Base-by-base conservation (phyloP, 1,140 invertebrate genomes). In the Drosophila nebulosa region DNA sequence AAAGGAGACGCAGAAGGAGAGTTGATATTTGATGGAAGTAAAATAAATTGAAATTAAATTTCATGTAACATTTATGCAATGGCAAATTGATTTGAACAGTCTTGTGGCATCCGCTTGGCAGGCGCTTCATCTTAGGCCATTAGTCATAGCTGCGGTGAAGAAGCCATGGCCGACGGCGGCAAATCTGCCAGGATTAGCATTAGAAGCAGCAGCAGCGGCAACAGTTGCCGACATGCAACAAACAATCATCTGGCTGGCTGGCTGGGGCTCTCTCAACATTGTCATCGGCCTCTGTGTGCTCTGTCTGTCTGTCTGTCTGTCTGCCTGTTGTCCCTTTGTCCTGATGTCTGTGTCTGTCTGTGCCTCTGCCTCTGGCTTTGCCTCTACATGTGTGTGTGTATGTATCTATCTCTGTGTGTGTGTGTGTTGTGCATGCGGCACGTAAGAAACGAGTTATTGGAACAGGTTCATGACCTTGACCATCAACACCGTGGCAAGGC, bases 391-490 rank as follows among this genome's bases (percentile, higher is more conserved):
- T 70, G 24, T 62, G 53, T 68, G 14, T 67, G 30, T 67, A 24
- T 63, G 32, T 76, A 4, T 24, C 24, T 24, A 24, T 24, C 24
- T 24, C 50, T 62, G 26, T 71, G 30, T 76, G 65, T 59, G 59
- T 72, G 32, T 62, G 60, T 53, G 51, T 55, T 21, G 62, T 61
- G 63, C 36, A 27, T 30, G 75, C 61, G 74, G 83, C 83, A 88
- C 78, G 79, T 85, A 89, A 89, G 80, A 81, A 89, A 89, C 85
- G 72, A 89, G 85, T 89, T 89, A 85, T 85, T 81, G 85, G 78
- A 90, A 90, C 86, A 90, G 86, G 86, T 90, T 90, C 86, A 90
- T 90, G 86, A 90, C 86, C 86, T 90, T 90, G 86, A 90, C 86
- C 86, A 90, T 89, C 80, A 89, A 86, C 80, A 74, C 57, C 35